Evolutionary conservation across 2,797 vertebrate species (phyloP).

Genomic region (Amblyraja radiata): DNA sequence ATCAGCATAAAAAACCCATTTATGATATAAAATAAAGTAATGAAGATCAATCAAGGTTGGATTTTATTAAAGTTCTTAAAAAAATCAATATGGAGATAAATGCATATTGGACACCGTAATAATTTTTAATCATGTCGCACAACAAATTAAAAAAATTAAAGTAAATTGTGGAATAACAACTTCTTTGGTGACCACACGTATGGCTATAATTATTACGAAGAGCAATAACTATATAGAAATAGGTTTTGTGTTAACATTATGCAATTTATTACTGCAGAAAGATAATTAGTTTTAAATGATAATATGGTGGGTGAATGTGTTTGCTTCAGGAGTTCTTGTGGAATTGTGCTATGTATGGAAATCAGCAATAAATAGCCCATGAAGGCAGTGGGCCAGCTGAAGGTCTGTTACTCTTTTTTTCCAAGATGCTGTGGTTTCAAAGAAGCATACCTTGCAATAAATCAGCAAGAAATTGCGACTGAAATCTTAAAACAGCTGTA

Average conservation of each 20-base stretch:
- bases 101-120: background rate
- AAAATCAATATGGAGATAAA: background rate
- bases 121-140: background rate
- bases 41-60: background rate
- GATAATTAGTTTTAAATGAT: background rate
- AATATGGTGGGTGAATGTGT: background rate
- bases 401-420: background rate
- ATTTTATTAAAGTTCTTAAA: background rate
- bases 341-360: background rate
- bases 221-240: background rate
- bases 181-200: background rate
- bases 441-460: background rate
- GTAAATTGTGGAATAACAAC: background rate
- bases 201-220: background rate
- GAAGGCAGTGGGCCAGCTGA: background rate
- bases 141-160: background rate
- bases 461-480: background rate
- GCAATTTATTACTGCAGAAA: background rate
- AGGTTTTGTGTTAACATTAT: background rate
- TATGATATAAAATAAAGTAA: background rate
- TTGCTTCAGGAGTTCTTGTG: background rate
- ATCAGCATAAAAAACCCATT: background rate
- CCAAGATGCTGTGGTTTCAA: background rate
- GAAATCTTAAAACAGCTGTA: background rate
- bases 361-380: background rate